These are phyloP conservation scores for Agrotis exclamationis DNA, from an alignment of 2,888 invertebrate genomes.

Conservation along the genomic window DNA sequence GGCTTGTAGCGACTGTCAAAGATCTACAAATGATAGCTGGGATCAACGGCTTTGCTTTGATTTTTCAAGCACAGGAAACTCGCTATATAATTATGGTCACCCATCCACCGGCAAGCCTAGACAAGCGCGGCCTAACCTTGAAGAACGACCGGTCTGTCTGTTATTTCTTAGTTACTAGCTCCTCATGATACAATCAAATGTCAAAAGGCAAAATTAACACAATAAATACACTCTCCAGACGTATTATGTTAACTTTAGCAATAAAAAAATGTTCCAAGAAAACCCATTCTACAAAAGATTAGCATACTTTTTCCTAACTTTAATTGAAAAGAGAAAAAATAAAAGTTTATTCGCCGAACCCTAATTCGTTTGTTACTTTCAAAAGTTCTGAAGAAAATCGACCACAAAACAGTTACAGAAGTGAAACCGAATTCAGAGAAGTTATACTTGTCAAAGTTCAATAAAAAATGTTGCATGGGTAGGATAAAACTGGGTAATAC, in stretches of 20 bases:
- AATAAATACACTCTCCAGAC: slow-evolving; percentile 1
- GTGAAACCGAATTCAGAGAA: slow-evolving; percentile 29
- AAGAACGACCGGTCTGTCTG: no score
- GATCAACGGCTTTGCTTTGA: no score
- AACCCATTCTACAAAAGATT: slow-evolving; percentile 19
- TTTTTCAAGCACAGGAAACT: no score
- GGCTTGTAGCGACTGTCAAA: no score
- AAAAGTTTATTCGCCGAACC: slow-evolving; percentile 31
- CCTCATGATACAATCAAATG: no score
- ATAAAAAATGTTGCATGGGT: slow-evolving; percentile 27
- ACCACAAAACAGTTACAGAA: slow-evolving; percentile 36
- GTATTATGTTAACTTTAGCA: slow-evolving; percentile 1
- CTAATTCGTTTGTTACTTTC: slow-evolving; percentile 37
- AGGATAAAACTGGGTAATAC: no score
- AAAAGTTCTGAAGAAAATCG: slow-evolving; percentile 29
- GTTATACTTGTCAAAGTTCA: slow-evolving; percentile 37
- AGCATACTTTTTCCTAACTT: slow-evolving; percentile 26
- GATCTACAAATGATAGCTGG: no score
- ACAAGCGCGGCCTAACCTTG: no score
- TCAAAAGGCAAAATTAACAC: slow-evolving; percentile 9
- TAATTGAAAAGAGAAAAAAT: slow-evolving; percentile 28
- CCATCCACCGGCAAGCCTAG: no score
- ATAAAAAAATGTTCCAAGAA: slow-evolving; percentile 19
- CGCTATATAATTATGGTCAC: no score
- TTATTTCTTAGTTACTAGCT: no score